A percentile compares a stretch with the other conserved stretches of the same genome.
phyloP scores from a whole-genome alignment of 2,113 vertebrate species.

The Hylia prasina region DNA sequence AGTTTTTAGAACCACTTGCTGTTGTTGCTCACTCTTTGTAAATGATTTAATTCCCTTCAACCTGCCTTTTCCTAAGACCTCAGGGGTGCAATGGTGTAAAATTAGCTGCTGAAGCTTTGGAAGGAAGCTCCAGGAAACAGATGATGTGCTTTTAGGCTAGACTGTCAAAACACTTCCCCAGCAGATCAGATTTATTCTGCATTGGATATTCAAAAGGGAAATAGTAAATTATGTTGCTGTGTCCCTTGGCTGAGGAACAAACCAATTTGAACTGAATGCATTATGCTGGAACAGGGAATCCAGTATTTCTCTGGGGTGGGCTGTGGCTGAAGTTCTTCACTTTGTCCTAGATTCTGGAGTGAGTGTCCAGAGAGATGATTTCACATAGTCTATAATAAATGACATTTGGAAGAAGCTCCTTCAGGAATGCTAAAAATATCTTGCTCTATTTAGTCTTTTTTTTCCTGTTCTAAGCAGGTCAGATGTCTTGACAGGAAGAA shows the following conservation, averaged over 20 bases:
- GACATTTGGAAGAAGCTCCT: conserved; percentile 11
- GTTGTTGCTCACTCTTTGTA: background rate
- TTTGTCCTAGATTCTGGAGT: conserved; percentile 17
- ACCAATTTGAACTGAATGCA: conserved; percentile 13
- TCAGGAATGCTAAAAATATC: conserved; percentile 23
- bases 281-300: background rate
- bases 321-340: background rate
- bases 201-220: conserved; percentile 48
- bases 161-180: conserved; percentile 50
- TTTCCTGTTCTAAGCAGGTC: background rate
- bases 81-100: background rate
- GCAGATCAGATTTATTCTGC: conserved; percentile 45
- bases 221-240: conserved; percentile 46
- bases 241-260: conserved; percentile 45
- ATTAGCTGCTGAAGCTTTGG: conserved; percentile 17
- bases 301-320: conserved; percentile 13
- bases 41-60: background rate
- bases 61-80: background rate
- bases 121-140: conserved; percentile 55
- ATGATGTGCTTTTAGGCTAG: conserved; percentile 38
- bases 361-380: conserved; percentile 1
- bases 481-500: background rate
- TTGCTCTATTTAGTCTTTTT: background rate
- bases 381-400: background rate
- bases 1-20: background rate